phyloP scores from a whole-genome alignment of 2,797 vertebrate genomes.

The Selene dorsalis region DNA sequence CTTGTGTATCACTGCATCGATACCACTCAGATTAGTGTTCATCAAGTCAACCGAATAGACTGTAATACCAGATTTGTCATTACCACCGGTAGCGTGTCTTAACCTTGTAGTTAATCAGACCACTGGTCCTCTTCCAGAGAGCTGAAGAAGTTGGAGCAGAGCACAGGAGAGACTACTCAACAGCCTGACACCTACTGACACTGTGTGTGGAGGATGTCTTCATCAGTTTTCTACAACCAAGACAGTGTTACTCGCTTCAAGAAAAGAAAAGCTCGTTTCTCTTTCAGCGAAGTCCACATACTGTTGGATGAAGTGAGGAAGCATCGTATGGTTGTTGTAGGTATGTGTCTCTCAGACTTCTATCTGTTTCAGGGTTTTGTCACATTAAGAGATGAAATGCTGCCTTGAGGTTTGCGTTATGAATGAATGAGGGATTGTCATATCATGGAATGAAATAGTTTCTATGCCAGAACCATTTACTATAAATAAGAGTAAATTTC shows the following conservation, averaged over 20 bases:
- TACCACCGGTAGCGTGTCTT: neutral
- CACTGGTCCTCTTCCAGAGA: slow-evolving; percentile 6
- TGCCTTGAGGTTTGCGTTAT: neutral
- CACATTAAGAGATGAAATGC: neutral
- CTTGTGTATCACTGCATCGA: neutral
- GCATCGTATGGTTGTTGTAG: slow-evolving; percentile 83
- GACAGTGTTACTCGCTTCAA: slow-evolving; percentile 81
- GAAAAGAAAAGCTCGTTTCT: slow-evolving; percentile 86
- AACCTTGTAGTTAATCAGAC: slow-evolving; percentile 19
- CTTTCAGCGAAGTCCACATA: slow-evolving; percentile 86
- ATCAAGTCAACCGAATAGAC: neutral
- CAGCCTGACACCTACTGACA: slow-evolving; percentile 37
- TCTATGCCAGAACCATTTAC: too few relatives aligned
- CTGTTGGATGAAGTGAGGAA: slow-evolving; percentile 87
- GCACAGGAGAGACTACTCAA: slow-evolving; percentile 27
- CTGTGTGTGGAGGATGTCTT: slow-evolving; percentile 76
- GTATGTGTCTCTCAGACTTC: slow-evolving; percentile 67
- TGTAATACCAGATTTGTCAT: neutral
- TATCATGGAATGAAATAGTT: too few relatives aligned
- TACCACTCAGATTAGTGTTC: neutral
- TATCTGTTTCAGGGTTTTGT: too few relatives aligned
- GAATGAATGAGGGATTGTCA: neutral
- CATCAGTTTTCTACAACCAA: slow-evolving; percentile 74
- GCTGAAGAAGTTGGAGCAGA: slow-evolving; percentile 27
- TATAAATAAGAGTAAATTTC: neutral